Evolutionary conservation across 2,113 vertebrate species (phyloP).

Genomic region (Pycnonotus jocosus): DNA sequence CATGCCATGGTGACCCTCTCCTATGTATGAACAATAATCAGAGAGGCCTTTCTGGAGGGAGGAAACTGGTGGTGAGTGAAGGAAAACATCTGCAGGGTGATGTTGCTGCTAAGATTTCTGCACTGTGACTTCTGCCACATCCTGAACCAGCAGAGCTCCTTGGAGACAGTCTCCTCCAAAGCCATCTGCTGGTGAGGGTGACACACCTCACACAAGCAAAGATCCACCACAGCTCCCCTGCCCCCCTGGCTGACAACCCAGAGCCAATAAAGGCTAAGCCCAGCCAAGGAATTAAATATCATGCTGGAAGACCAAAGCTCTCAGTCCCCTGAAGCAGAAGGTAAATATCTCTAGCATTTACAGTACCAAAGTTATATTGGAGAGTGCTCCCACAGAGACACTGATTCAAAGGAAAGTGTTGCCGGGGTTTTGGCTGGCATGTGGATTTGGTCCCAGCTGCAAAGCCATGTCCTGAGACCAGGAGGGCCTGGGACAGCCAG

Average conservation of each 20-base stretch:
- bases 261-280: neutral
- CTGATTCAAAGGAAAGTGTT: neutral
- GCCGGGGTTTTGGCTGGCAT: neutral
- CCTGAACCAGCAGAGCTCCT: neutral
- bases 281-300: slow-evolving; percentile 28
- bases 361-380: slow-evolving; percentile 22
- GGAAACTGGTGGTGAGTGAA: neutral
- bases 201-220: neutral
- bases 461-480: neutral
- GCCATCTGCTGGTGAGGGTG: neutral
- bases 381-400: neutral
- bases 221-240: neutral
- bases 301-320: neutral
- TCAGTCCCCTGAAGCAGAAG: slow-evolving; percentile 4
- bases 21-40: neutral
- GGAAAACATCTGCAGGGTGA: neutral
- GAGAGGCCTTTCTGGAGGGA: neutral
- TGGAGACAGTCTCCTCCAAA: neutral
- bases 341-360: slow-evolving; percentile 54
- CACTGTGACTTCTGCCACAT: neutral
- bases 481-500: neutral
- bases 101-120: neutral
- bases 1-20: rapidly evolving
- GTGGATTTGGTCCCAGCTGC: neutral
- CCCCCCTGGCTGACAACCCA: neutral